phyloP scores from a whole-genome alignment of 2,797 vertebrate species.

The Merluccius polli region DNA sequence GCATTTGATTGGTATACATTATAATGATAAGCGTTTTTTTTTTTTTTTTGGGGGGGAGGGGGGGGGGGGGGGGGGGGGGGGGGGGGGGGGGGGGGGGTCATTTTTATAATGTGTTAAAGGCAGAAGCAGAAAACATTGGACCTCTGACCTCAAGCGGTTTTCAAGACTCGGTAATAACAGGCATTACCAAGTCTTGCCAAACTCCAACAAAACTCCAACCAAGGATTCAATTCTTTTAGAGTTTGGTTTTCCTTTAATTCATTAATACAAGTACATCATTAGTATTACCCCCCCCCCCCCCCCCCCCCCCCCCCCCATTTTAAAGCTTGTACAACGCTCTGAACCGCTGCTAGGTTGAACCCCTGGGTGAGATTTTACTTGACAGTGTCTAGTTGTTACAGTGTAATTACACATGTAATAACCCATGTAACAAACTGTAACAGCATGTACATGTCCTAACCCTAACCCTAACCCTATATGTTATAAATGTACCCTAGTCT shows the following conservation, averaged over 20 bases:
- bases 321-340: neutral
- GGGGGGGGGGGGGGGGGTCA: too few relatives aligned
- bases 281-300: neutral
- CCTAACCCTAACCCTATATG: too few relatives aligned
- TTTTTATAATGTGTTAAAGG: neutral
- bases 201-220: neutral
- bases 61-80: too few relatives aligned
- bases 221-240: too few relatives aligned
- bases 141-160: neutral
- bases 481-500: too few relatives aligned
- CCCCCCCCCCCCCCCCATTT: neutral
- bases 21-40: neutral
- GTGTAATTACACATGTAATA: too few relatives aligned
- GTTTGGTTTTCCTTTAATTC: neutral
- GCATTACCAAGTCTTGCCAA: neutral
- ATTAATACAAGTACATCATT: neutral
- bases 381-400: too few relatives aligned
- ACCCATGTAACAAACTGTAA: too few relatives aligned
- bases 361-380: too few relatives aligned
- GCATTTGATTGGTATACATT: neutral
- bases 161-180: neutral
- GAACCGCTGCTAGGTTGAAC: neutral
- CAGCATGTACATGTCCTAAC: too few relatives aligned
- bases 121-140: neutral
- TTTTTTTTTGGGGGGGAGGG: too few relatives aligned